Evolutionary conservation across 2,797 vertebrate genomes (phyloP).

Genomic region (Euthynnus affinis): DNA sequence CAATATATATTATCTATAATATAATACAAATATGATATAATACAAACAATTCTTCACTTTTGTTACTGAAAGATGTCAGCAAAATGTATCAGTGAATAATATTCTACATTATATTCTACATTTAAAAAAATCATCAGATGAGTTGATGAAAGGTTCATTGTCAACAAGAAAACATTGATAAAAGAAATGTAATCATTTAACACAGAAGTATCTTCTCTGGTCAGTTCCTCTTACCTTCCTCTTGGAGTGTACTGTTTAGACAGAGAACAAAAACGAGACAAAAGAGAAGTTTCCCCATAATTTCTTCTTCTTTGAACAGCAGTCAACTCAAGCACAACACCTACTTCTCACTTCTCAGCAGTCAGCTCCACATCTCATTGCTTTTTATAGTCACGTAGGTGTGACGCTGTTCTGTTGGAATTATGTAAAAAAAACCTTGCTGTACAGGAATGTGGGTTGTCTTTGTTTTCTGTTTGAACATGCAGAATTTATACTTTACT

Average conservation of each 20-base stretch:
- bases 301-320: background rate
- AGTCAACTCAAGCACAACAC: background rate
- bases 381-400: background rate
- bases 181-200: background rate
- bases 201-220: background rate
- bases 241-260: conserved; percentile 28
- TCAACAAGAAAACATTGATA: no score
- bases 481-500: no score
- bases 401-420: conserved; percentile 10
- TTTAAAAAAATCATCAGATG: no score
- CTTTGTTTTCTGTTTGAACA: no score
- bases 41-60: no score
- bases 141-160: no score
- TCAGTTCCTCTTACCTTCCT: conserved; percentile 50
- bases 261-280: conserved; percentile 24
- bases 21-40: no score
- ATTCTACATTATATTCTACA: no score
- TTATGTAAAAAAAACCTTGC: no score
- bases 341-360: background rate
- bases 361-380: background rate
- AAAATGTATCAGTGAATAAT: no score
- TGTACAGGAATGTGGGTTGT: no score
- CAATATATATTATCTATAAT: no score
- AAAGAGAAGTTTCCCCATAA: conserved; percentile 50
- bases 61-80: background rate